These are phyloP conservation scores for Alligator sinensis DNA, from an alignment of 2,113 vertebrate species.

Conservation along the genomic window DNA sequence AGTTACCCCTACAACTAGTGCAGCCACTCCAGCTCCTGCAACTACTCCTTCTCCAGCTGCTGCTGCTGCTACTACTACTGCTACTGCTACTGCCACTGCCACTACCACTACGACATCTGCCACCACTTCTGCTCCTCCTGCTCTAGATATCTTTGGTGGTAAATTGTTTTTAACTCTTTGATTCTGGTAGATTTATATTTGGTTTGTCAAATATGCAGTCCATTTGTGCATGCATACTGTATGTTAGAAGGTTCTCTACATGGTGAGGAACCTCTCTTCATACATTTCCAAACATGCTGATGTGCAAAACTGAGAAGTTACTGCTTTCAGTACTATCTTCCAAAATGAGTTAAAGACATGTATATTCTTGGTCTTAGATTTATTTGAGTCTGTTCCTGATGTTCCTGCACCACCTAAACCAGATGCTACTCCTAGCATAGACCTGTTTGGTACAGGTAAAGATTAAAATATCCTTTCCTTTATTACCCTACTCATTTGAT, in stretches of 20 bases:
- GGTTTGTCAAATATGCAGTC: constrained; percentile 44
- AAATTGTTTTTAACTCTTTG: constrained; percentile 83
- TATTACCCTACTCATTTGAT: constrained; percentile 62
- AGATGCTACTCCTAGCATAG: constrained; percentile 97
- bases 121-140: constrained; percentile 84
- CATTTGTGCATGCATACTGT: constrained; percentile 63
- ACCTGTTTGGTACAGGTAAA: constrained; percentile 99
- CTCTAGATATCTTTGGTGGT: constrained; percentile 99
- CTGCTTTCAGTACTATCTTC: constrained; percentile 34
- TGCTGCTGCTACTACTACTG: constrained; percentile 75
- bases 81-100: constrained; percentile 72
- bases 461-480: constrained; percentile 57
- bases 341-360: constrained; percentile 72
- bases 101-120: constrained; percentile 76
- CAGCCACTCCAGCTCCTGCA: constrained; percentile 84
- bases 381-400: constrained; percentile 97
- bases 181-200: constrained; percentile 60
- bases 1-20: constrained; percentile 88
- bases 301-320: constrained; percentile 27
- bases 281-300: neutral
- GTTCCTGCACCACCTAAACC: constrained; percentile 92
- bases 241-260: constrained; percentile 47
- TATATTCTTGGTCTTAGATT: constrained; percentile 98
- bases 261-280: constrained; percentile 30
- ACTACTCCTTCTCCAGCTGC: constrained; percentile 88